Evolutionary conservation across 2,888 invertebrate genomes (phyloP).

Genomic region (Drosophila koepferae): DNA sequence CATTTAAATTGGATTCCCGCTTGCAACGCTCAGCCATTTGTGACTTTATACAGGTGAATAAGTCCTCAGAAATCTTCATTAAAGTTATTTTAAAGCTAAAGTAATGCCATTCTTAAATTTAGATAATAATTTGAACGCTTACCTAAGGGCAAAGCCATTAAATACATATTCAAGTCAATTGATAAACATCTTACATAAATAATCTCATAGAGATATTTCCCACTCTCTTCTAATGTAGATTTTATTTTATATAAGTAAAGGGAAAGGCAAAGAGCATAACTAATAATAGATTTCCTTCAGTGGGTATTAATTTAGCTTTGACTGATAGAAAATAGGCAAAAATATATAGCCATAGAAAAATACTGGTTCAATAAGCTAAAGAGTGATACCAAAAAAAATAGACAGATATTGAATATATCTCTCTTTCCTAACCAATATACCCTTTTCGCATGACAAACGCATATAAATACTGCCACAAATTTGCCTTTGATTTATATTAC

Average conservation of each 20-base stretch:
- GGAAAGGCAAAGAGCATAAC: too few species aligned
- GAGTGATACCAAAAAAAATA: too few species aligned
- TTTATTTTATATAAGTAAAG: background rate
- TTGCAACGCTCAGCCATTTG: slow-evolving; percentile 11
- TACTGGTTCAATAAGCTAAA: background rate
- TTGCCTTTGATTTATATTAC: background rate
- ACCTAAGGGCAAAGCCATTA: background rate
- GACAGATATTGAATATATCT: too few species aligned
- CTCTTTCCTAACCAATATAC: background rate
- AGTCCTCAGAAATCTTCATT: background rate
- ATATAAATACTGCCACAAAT: background rate
- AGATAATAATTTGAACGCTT: too few species aligned
- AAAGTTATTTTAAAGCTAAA: background rate
- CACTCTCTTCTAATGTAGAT: background rate
- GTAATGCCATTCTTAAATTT: background rate
- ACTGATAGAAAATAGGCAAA: background rate
- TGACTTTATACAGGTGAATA: slow-evolving; percentile 8
- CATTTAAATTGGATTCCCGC: slow-evolving; percentile 64
- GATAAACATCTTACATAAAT: background rate
- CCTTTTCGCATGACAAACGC: background rate
- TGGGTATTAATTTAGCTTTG: background rate
- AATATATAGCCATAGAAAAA: background rate
- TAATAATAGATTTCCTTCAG: background rate
- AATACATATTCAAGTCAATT: background rate
- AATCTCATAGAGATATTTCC: background rate